Conservation (phyloP, 2,113 vertebrate species). For the Tyto alba region DNA sequence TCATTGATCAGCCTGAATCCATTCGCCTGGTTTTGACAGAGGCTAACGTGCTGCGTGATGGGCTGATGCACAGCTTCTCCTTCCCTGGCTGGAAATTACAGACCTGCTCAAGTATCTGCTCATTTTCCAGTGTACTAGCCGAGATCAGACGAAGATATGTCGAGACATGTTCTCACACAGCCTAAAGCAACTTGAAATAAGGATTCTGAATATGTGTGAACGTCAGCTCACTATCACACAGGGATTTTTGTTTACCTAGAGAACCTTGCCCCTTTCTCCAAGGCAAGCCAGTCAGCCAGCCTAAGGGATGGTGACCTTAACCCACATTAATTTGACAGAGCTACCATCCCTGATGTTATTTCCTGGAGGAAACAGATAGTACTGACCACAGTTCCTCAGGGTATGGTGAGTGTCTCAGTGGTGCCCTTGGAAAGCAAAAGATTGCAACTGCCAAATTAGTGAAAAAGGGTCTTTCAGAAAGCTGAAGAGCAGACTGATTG, state of each 20-base stretch:
- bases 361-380: neutral
- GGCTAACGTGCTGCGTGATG: neutral
- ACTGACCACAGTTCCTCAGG: neutral
- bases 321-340: neutral
- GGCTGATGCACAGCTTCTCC: neutral
- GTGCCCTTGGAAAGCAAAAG: neutral
- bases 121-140: neutral
- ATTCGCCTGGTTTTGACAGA: neutral
- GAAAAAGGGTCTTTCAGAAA: neutral
- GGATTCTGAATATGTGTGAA: neutral
- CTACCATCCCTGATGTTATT: neutral
- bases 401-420: neutral
- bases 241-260: neutral
- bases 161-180: neutral
- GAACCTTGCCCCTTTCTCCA: neutral
- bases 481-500: neutral
- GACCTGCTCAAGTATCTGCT: neutral
- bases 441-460: neutral
- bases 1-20: neutral
- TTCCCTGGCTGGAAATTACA: neutral
- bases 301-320: neutral
- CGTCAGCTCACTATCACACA: neutral
- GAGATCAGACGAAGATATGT: neutral
- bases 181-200: neutral
- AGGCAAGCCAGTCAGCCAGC: neutral